Evolutionary conservation across 2,797 vertebrate species (phyloP).

Genomic region (Gephyroberyx darwinii): DNA sequence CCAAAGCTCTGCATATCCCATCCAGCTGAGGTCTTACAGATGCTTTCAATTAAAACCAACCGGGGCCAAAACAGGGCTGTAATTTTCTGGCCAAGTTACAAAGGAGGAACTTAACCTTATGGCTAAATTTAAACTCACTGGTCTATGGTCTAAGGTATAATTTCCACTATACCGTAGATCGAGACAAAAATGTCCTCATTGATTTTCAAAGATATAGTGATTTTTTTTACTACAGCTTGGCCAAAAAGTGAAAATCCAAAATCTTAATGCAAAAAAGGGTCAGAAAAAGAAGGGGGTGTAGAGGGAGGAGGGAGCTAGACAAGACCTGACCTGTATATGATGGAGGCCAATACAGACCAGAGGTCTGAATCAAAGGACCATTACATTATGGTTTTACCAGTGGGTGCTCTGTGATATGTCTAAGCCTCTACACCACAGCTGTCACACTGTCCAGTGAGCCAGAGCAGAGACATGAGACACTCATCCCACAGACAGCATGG

Average conservation of each 20-base stretch:
- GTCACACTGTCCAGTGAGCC: slow-evolving; percentile 22
- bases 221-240: not conserved
- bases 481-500: slow-evolving; percentile 19
- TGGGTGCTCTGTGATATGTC: slow-evolving; percentile 32
- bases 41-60: slow-evolving; percentile 62
- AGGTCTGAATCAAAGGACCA: slow-evolving; percentile 32
- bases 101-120: slow-evolving; percentile 41
- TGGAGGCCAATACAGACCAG: slow-evolving; percentile 14
- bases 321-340: not conserved
- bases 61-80: slow-evolving; percentile 46
- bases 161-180: slow-evolving; percentile 10
- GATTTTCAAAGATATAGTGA: slow-evolving; percentile 7
- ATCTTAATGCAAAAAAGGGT: no score
- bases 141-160: slow-evolving; percentile 17
- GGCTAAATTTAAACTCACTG: slow-evolving; percentile 21
- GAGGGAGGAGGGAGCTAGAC: not conserved
- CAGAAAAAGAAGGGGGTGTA: no score
- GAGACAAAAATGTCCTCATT: slow-evolving; percentile 5
- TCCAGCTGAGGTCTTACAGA: slow-evolving; percentile 51
- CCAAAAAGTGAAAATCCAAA: not conserved
- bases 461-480: slow-evolving; percentile 27
- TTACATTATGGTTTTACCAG: slow-evolving; percentile 32
- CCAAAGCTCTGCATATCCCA: slow-evolving; percentile 48
- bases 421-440: slow-evolving; percentile 20
- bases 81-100: slow-evolving; percentile 56